Evolutionary conservation across 2,888 invertebrate species (phyloP).

Genomic region (Mylabris sibirica): DNA sequence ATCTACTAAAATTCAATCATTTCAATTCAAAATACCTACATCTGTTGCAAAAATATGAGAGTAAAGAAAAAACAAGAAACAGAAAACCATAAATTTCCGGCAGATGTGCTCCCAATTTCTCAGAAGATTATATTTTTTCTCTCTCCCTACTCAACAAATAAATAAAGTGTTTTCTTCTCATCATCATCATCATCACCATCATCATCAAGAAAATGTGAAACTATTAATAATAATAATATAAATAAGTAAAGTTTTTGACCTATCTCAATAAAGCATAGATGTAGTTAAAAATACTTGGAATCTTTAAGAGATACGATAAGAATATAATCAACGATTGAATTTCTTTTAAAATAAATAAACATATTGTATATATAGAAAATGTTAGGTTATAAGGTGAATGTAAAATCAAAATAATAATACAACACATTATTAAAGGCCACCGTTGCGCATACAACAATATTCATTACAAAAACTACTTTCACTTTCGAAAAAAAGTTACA

Average conservation of each 20-base stretch:
- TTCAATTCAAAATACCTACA: background rate
- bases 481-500: slow-evolving; percentile 35
- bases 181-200: too few species aligned
- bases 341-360: background rate
- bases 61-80: background rate
- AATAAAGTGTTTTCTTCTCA: background rate
- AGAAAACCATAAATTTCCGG: slow-evolving; percentile 30
- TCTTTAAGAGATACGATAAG: background rate
- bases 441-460: slow-evolving; percentile 8
- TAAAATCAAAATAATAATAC: background rate
- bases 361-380: background rate
- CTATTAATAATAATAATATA: background rate
- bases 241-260: background rate
- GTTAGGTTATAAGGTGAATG: background rate
- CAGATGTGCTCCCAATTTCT: slow-evolving; percentile 24
- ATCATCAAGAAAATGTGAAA: background rate
- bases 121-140: background rate
- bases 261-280: background rate
- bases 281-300: background rate
- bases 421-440: slow-evolving; percentile 20
- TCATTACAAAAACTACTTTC: slow-evolving; percentile 42
- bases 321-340: background rate
- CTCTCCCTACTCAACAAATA: background rate
- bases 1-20: background rate
- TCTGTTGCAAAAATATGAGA: background rate